phyloP scores from a whole-genome alignment of 2,113 vertebrate genomes.

The Dromas ardeola region DNA sequence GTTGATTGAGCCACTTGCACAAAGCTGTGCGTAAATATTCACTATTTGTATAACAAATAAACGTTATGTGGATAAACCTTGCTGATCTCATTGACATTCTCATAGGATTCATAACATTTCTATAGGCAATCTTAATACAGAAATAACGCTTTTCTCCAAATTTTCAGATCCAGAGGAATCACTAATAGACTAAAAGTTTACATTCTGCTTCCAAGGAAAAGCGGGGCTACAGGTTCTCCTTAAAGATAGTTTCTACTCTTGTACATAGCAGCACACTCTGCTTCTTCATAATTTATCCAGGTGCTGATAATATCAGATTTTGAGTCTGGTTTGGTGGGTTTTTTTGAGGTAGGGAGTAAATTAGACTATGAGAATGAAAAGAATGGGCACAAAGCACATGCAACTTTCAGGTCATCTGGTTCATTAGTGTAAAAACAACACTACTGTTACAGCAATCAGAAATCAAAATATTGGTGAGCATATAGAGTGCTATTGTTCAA shows the following conservation, averaged over 20 bases:
- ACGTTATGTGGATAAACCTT: background rate
- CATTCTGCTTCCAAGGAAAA: background rate
- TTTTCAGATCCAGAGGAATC: background rate
- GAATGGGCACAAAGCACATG: background rate
- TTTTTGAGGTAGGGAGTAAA: background rate
- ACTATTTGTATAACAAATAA: background rate
- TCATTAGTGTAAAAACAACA: background rate
- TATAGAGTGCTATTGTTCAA: background rate
- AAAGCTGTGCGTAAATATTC: background rate
- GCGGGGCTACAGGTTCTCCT: background rate
- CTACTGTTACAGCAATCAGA: background rate
- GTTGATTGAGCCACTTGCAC: background rate
- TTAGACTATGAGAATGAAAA: background rate
- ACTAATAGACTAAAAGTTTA: background rate
- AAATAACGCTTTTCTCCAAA: background rate
- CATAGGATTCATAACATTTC: background rate
- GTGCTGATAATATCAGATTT: background rate
- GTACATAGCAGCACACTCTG: background rate
- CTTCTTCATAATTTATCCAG: background rate
- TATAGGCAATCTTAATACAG: background rate
- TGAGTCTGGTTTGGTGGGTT: background rate
- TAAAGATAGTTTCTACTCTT: background rate
- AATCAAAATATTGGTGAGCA: background rate
- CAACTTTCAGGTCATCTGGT: background rate
- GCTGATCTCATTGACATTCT: background rate